Evolutionary conservation across 2,113 vertebrate genomes (phyloP).

Genomic region (Osmerus eperlanus): DNA sequence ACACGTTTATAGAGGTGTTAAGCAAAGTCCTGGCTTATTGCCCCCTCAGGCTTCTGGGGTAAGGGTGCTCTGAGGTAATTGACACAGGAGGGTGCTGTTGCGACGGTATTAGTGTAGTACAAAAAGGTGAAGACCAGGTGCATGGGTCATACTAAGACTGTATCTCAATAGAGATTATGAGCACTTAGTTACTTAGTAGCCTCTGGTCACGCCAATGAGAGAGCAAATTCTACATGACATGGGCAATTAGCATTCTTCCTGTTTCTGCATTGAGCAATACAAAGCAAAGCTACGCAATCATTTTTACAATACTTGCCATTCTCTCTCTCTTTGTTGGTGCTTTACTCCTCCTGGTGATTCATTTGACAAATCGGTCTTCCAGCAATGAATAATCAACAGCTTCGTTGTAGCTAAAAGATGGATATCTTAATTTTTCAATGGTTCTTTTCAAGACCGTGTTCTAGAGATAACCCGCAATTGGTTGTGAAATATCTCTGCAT

Average conservation of each 20-base stretch:
- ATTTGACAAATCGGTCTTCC: constrained; percentile 27
- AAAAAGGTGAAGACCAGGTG: constrained; percentile 6
- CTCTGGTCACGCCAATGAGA: constrained; percentile 12
- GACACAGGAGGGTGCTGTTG: constrained; percentile 43
- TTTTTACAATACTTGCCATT: constrained; percentile 16
- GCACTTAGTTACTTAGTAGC: constrained; percentile 12
- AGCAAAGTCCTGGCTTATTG: constrained; percentile 68
- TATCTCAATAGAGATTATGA: constrained; percentile 37
- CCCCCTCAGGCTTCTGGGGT: constrained; percentile 37
- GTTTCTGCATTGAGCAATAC: neutral
- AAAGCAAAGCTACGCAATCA: constrained; percentile 5
- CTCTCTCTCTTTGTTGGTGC: constrained; percentile 14
- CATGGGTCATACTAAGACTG: constrained; percentile 33
- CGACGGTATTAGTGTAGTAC: constrained; percentile 39
- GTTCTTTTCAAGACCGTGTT: constrained; percentile 45
- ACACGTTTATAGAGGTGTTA: constrained; percentile 64
- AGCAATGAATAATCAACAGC: constrained; percentile 40
- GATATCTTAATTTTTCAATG: constrained; percentile 50
- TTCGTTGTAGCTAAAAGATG: constrained; percentile 25
- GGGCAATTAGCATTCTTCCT: too few relatives aligned
- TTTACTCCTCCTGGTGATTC: constrained; percentile 18
- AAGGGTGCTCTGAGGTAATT: constrained; percentile 55
- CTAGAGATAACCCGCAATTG: constrained; percentile 44
- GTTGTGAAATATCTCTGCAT: constrained; percentile 46
- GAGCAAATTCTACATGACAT: constrained; percentile 14